Conservation (phyloP, 2,113 vertebrate species). For the Porphyrio hochstetteri region DNA sequence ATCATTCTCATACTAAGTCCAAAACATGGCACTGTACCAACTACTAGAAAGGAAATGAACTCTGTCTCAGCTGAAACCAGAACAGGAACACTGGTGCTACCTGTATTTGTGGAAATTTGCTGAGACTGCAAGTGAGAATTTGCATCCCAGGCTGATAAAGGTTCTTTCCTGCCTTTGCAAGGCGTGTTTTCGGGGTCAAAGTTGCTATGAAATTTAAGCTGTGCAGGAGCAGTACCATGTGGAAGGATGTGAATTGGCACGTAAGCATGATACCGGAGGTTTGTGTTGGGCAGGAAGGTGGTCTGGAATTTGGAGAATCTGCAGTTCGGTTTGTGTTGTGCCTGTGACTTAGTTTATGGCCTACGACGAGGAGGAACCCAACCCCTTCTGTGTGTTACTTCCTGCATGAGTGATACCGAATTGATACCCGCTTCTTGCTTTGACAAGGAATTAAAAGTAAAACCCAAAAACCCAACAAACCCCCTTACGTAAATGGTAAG, state of each 20-base stretch:
- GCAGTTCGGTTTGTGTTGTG: background rate
- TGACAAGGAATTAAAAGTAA: background rate
- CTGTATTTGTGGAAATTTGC: background rate
- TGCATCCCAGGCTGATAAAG: background rate
- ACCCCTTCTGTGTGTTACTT: background rate
- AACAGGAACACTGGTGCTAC: background rate
- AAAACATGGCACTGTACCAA: no score
- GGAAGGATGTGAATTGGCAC: background rate
- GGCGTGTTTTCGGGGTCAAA: background rate
- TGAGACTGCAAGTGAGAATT: background rate
- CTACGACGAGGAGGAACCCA: background rate
- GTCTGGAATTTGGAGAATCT: background rate
- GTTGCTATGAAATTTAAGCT: background rate
- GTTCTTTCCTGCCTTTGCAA: background rate
- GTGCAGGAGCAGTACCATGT: background rate
- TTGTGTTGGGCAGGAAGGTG: no score
- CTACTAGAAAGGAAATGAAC: no score
- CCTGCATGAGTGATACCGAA: background rate
- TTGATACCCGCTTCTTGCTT: background rate
- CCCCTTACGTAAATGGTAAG: background rate
- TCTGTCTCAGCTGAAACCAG: no score
- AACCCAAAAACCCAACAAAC: background rate
- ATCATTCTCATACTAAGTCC: no score
- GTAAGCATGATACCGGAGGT: rapidly evolving
- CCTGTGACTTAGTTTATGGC: background rate